phyloP scores from a whole-genome alignment of 2,888 invertebrate species.

The Melipona beecheii region DNA sequence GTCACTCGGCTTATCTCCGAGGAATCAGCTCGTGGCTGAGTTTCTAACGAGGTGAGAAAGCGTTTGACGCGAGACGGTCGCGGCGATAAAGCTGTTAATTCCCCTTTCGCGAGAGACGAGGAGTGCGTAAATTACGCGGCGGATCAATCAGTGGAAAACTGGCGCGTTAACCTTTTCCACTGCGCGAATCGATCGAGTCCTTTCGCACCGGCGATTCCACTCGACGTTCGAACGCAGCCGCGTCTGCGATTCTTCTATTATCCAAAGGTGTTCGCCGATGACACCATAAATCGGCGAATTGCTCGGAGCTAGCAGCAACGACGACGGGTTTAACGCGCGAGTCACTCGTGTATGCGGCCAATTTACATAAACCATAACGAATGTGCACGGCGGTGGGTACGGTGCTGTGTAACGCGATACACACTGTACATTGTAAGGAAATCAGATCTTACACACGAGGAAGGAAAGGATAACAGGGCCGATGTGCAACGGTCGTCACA shows the following conservation, averaged over 20 bases:
- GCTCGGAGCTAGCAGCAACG: slow-evolving; percentile 13
- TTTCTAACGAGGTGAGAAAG: slow-evolving; percentile 1
- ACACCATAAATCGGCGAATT: slow-evolving; percentile 39
- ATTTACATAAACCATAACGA: slow-evolving; percentile 69
- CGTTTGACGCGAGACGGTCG: background rate
- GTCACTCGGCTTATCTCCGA: background rate
- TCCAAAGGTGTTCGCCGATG: slow-evolving; percentile 25
- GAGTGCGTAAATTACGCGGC: too few species aligned
- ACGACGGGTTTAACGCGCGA: slow-evolving; percentile 27
- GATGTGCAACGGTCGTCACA: slow-evolving; percentile 59
- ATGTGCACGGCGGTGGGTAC: slow-evolving; percentile 62
- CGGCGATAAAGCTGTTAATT: background rate
- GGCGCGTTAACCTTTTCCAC: slow-evolving; percentile 7
- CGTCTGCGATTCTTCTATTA: slow-evolving; percentile 19
- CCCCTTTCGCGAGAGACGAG: too few species aligned
- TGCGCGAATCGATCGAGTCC: background rate
- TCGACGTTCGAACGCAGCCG: background rate
- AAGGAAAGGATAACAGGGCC: slow-evolving; percentile 65
- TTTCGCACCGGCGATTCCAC: background rate
- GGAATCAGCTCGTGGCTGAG: background rate
- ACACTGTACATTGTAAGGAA: slow-evolving; percentile 67
- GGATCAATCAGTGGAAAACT: background rate
- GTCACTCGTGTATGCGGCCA: slow-evolving; percentile 26
- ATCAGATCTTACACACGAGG: slow-evolving; percentile 70
- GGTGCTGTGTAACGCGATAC: slow-evolving; percentile 66